phyloP scores from a whole-genome alignment of 2,888 invertebrate species.

The Deroplatys truncata region DNA sequence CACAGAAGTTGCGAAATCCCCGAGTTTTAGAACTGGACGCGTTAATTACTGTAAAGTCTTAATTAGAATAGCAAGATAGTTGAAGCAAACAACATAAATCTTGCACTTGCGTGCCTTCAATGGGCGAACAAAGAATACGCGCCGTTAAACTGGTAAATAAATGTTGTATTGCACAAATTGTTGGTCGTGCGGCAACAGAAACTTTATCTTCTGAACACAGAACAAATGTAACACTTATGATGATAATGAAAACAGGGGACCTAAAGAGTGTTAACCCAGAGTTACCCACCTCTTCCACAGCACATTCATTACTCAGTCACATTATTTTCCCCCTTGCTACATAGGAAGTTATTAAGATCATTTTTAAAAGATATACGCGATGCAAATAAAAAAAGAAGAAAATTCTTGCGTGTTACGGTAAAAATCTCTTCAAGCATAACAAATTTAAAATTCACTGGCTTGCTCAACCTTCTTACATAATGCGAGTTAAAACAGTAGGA shows the following conservation, averaged over 20 bases:
- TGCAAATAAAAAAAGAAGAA: background rate
- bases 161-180: background rate
- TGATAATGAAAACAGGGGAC: background rate
- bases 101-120: background rate
- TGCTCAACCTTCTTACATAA: background rate
- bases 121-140: too few species aligned
- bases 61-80: background rate
- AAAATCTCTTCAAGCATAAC: background rate
- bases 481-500: background rate
- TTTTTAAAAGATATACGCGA: background rate
- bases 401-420: background rate
- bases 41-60: background rate
- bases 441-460: background rate
- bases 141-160: background rate
- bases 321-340: background rate
- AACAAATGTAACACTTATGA: background rate
- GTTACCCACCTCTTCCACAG: background rate
- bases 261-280: background rate
- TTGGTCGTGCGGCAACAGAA: background rate
- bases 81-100: background rate
- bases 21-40: too few species aligned
- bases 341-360: background rate
- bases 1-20: background rate
- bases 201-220: background rate
- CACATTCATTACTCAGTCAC: background rate